Base-by-base conservation (phyloP, 2,797 vertebrate species). In the Gouania willdenowi region DNA sequence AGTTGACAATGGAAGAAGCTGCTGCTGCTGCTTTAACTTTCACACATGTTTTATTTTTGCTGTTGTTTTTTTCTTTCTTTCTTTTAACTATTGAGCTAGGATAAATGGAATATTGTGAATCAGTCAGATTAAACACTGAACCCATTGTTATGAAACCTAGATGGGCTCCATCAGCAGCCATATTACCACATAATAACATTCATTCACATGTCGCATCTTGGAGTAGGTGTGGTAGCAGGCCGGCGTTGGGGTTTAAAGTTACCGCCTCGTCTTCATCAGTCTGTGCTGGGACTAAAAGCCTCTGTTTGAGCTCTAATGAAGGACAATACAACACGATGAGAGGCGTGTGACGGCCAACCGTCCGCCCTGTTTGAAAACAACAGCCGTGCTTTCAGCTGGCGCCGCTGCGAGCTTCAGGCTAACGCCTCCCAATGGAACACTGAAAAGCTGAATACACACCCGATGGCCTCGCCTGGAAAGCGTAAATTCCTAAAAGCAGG, bases 151-250 rank as follows among this genome's bases (percentile, higher is more conserved):
- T n/a, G n/a, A n/a, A n/a, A n/a, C n/a, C n/a, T n/a, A n/a, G n/a
- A n/a, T n/a, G n/a, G n/a, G n/a, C n/a, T n/a, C n/a, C n/a, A n/a
- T n/a, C n/a, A n/a, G n/a, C n/a, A n/a, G n/a, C n/a, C n/a, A n/a
- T n/a, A n/a, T n/a, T n/a, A n/a, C n/a, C n/a, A n/a, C n/a, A n/a
- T n/a, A n/a, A n/a, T n/a, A n/a, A n/a, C n/a, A n/a, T n/a, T n/a
- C n/a, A n/a, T 44, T 37, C 22, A 19, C 31, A 15, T 38, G 7
- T 15, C 28, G 16, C 1, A 13, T 38, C 23, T 2, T 9, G 26
- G 12, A 6, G 38, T 61, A 76, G 62, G 53, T 54, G 75, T 75
- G 74, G 63, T 45, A 71, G 64, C 41, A 10, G 45, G 5, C n/a
- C 10, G 11, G 6, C 7, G n/a, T 22, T 3, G 4, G 3, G 2